Base-by-base conservation (phyloP, 2,888 invertebrate species). In the Drepana falcataria region DNA sequence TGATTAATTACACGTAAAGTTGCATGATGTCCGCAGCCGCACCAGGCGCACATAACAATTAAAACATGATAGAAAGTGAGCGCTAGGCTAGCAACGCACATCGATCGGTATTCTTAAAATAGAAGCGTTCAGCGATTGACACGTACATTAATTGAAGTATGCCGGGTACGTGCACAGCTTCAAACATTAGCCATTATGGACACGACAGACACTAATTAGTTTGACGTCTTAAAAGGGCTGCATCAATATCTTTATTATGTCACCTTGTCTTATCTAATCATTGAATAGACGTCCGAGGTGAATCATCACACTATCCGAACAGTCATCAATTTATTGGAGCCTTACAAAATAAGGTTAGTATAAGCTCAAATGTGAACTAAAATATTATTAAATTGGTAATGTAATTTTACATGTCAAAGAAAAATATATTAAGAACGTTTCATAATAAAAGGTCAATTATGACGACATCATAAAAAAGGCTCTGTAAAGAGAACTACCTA, bases 1-100 rank as follows among this genome's bases (percentile, higher is more conserved):
- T 71, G 70, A 81, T 75, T 77, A 71, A 81, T 75, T 78, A 78
- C 87, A 91, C 91, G 91, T 91, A 89, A 87, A 89, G 87, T 91
- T 91, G 91, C 91, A 89, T 90, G 21, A 21, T 21, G 21, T 21
- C 21, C 21, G 91, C 70, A 81, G 68, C 70, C 66, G 60, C 66
- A 60, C 63, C 58, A 65, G 66, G 66, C 81, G 81, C 81, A 86
- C 89, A 88, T 89, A 87, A 88, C 86, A 89, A 90, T 90, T 88
- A 90, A 89, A 87, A 84, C 81, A 67, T 75, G 81, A 81, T 89
- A 90, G 90, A 90, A 89, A 91, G 90, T 83, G 83, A 87, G 75
- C 83, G 83, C 75, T 77, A 69, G 76, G 83, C 75, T 77, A 69
- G 76, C 68, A 71, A 76, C 74, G 81, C 81, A 74, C 76, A 77